Evolutionary conservation across 2,113 vertebrate genomes (phyloP).

Genomic region (Oreochromis tanganicae): DNA sequence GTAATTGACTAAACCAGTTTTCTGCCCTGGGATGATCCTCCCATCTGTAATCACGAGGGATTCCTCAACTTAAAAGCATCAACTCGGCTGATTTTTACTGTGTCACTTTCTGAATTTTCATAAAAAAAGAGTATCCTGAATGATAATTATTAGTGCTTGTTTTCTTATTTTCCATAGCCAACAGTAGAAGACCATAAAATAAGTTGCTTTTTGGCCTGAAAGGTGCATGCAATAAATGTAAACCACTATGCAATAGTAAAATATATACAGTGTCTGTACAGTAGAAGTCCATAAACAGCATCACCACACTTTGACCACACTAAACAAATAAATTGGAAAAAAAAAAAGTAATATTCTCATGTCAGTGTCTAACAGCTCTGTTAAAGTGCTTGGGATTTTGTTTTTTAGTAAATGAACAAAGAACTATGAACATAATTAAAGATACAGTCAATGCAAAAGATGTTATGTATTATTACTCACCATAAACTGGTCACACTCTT

Average conservation of each 20-base stretch:
- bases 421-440: neutral
- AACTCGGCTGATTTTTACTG: slow-evolving; percentile 10
- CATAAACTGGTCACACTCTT: neutral
- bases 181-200: slow-evolving; percentile 82
- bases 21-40: neutral
- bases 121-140: slow-evolving; percentile 40
- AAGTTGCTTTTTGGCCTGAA: slow-evolving; percentile 78
- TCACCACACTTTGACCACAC: slow-evolving; percentile 48
- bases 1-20: neutral
- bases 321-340: neutral
- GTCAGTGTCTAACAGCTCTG: slow-evolving; percentile 22
- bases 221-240: slow-evolving; percentile 92
- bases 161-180: slow-evolving; percentile 64
- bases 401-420: neutral
- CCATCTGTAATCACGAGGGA: neutral
- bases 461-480: neutral
- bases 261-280: slow-evolving; percentile 93
- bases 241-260: slow-evolving; percentile 84
- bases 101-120: slow-evolving; percentile 23
- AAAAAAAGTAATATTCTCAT: neutral
- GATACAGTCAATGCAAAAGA: neutral
- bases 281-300: slow-evolving; percentile 48
- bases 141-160: slow-evolving; percentile 61
- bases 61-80: neutral
- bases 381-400: slow-evolving; percentile 63